A percentile compares a stretch with the other conserved stretches of the same genome.
Evolutionary conservation across 64 coral and sea anemone species (phyloP).

Genomic region (Acropora tenuis): DNA sequence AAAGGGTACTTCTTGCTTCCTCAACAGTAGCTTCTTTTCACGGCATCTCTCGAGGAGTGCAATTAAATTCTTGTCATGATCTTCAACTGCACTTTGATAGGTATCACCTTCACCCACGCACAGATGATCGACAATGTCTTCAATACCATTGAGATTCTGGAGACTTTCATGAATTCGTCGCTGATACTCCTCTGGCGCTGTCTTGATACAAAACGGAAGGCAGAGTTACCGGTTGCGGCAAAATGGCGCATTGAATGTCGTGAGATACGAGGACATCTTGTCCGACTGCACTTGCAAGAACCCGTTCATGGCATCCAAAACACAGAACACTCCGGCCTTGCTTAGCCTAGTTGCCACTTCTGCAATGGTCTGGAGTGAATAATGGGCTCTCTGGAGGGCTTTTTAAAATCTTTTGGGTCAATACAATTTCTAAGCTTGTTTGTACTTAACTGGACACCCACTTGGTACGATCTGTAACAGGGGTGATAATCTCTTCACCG

Average conservation of each 20-base stretch:
- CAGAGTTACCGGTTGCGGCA: conserved; percentile 28
- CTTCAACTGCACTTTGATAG: not conserved
- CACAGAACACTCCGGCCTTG: no score
- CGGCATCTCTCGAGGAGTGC: not conserved
- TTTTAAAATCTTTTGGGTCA: conserved; percentile 31
- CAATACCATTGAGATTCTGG: not conserved
- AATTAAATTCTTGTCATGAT: conserved; percentile 32
- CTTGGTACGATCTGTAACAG: conserved; percentile 8
- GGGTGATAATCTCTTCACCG: not conserved
- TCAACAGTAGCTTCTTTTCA: conserved; percentile 22
- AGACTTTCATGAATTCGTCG: not conserved
- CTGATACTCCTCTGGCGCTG: conserved; percentile 46
- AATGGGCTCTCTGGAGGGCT: conserved; percentile 14
- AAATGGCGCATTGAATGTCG: conserved; percentile 30
- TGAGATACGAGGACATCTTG: not conserved
- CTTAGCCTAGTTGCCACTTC: not conserved
- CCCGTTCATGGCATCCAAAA: conserved; percentile 13
- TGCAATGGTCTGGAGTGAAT: conserved; percentile 37
- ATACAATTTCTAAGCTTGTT: conserved; percentile 24
- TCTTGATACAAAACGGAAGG: conserved; percentile 21
- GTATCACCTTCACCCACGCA: conserved; percentile 8
- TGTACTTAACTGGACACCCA: conserved; percentile 46
- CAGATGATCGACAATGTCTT: conserved; percentile 36
- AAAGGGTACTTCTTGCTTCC: not conserved
- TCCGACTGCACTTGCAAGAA: conserved; percentile 7